These are phyloP conservation scores for Fragum sueziense DNA, from an alignment of 2,888 invertebrate species.

Conservation along the genomic window DNA sequence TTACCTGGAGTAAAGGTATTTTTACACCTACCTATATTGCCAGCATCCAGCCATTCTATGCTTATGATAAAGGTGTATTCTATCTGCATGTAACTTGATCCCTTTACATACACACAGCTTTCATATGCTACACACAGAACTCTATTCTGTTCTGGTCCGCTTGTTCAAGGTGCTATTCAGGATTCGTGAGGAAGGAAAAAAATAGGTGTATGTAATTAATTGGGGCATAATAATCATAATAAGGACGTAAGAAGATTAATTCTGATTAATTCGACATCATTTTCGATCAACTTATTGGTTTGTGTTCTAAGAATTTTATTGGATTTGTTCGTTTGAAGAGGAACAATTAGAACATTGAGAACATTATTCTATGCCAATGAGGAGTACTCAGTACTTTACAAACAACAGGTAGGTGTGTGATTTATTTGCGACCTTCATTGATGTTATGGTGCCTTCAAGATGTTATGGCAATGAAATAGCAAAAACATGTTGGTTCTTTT, in stretches of 20 bases:
- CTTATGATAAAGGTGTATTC: conserved; percentile 9
- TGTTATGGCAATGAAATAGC: no score
- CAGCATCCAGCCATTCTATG: conserved; percentile 12
- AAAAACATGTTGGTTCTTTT: no score
- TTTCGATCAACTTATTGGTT: neutral
- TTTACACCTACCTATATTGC: conserved; percentile 18
- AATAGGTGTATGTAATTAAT: conserved; percentile 2
- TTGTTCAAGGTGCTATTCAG: conserved; percentile 21
- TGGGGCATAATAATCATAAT: neutral
- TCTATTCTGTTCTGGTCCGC: neutral
- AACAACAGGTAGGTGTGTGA: conserved; percentile 9
- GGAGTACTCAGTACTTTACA: neutral
- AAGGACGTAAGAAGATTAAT: neutral
- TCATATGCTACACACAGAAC: conserved; percentile 3
- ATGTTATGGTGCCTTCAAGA: neutral
- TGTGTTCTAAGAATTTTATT: neutral
- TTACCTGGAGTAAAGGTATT: conserved; percentile 2
- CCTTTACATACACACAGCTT: conserved; percentile 5
- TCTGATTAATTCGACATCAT: neutral
- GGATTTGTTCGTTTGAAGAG: conserved; percentile 7
- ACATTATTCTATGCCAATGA: conserved; percentile 4
- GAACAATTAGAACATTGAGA: conserved; percentile 3
- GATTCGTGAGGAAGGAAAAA: conserved; percentile 8
- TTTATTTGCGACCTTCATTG: neutral
- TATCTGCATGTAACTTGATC: conserved; percentile 19